Evolutionary conservation across 2,113 vertebrate species (phyloP), one percentile per base, ranked within the genome.

Genomic region (Lutjanus erythropterus): DNA sequence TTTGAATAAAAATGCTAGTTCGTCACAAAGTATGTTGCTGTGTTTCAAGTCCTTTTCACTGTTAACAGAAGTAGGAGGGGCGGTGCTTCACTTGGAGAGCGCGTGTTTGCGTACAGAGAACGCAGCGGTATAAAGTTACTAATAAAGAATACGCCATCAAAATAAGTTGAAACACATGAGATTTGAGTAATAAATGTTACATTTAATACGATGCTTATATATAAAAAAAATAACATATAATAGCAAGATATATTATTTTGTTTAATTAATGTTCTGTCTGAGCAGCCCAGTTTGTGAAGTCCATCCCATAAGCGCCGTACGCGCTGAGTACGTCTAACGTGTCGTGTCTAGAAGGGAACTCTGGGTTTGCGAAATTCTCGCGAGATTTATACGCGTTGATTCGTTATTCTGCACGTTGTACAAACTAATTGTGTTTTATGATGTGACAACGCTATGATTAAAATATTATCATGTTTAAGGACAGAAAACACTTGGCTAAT

Each of bases 31-130:
- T 81, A 56, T 68, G 73, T 73, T 88, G 77, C 58, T 82, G 75
- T 65, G 47, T 85, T 90, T 88, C 79, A 68, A 77, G 86, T 89
- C 77, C 44, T 62, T 84, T 72, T 87, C 77, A 70, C 66, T 74
- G n/a, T n/a, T 5, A 80, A 67, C 64, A 66, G 50, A 15, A 67
- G 90, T 90, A 90, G 91, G 89, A 85, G 90, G 87, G 91, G 89
- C 81, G 55, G 86, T 61, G 42, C 69, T 3, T n/a, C 23, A 5
- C 25, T 41, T 50, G 18, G 31, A 55, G 69, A 87, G 84, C 76
- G 62, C 80, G 25, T 18, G 55, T 50, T 79, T 91, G 88, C 85
- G 85, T 58, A 19, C 21, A 56, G 25, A 70, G 84, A 81, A 85
- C 86, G 80, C 89, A 88, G 67, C 2, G 7, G 42, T 21, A 46